These are phyloP conservation scores for Homarus americanus DNA, from an alignment of 1,140 invertebrate species.

Conservation along the genomic window DNA sequence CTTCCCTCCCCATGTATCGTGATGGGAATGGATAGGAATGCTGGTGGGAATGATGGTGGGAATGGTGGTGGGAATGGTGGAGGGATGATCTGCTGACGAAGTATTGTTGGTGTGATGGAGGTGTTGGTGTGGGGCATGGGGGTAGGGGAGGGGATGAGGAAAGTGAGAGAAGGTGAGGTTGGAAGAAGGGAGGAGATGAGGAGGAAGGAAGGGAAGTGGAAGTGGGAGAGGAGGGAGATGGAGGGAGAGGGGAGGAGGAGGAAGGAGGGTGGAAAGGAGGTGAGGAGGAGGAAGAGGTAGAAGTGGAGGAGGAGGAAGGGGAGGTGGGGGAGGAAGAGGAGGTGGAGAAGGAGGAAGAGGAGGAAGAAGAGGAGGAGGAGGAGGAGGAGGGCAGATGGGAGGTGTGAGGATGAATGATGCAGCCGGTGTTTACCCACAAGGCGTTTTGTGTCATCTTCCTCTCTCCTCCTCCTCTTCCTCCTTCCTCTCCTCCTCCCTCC, in stretches of 20 bases:
- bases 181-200: neutral
- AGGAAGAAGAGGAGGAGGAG: neutral
- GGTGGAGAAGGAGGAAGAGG: neutral
- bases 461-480: neutral
- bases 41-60: neutral
- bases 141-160: neutral
- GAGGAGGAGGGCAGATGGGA: neutral
- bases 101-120: neutral
- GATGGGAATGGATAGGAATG: neutral
- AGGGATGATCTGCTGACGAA: too few species aligned
- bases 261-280: neutral
- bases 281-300: neutral
- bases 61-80: too few species aligned
- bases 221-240: neutral
- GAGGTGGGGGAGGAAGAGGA: neutral
- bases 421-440: too few species aligned
- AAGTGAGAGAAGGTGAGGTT: neutral
- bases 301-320: neutral
- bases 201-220: neutral
- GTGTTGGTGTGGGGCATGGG: neutral
- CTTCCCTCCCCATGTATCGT: too few species aligned
- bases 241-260: neutral
- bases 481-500: neutral
- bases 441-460: neutral
- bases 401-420: neutral